Base-by-base conservation (phyloP, 1,140 invertebrate genomes). In the Stegodyphus dumicola region DNA sequence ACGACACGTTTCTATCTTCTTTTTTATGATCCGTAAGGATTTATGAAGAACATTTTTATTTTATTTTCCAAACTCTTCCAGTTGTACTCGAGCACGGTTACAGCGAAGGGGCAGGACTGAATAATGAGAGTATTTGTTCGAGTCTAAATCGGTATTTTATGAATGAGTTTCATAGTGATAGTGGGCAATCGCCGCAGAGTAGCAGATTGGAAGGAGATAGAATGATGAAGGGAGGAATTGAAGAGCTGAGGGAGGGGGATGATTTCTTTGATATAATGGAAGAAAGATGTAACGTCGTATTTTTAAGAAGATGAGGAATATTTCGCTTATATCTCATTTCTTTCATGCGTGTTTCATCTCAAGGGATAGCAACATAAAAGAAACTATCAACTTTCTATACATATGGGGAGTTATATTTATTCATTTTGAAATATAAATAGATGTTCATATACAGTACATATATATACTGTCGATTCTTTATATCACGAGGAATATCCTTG, bases 61-160 rank as follows among this genome's bases (percentile, higher is more conserved):
- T 60, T 15, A 11, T 77, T 79, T 70, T 79, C 54, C 65, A 56
- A 77, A 65, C 64, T 79, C 56, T 53, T 15, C 17, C 64, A 49
- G 64, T 51, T 77, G 56, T 65, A 65, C 60, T 15, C 56, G 6
- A 48, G 15, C 13, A 67, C 17, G 64, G 10, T 71, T 70, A 79
- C 77, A 79, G 67, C 51, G 77, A 79, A 79, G 15, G 67, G 77
- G 77, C 77, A 70, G 77, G 67, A 6, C 77, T 79, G 77, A 70
- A 79, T 70, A 70, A 79, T 79, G 77, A 70, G 67, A 69, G 77
- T 70, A 69, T 69, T 70, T 70, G 77, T 53, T 79, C 49, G 65
- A 70, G 66, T 64, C 33, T 79, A 79, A 79, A 79, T 79, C 77
- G 67, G 18, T 79, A 33, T 79, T 79, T 79, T 79, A 79, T 79